Percentiles rank a stretch among this genome's conserved stretches.
Evolutionary conservation across 2,888 invertebrate species (phyloP).

Genomic region (Bimastos eiseni): DNA sequence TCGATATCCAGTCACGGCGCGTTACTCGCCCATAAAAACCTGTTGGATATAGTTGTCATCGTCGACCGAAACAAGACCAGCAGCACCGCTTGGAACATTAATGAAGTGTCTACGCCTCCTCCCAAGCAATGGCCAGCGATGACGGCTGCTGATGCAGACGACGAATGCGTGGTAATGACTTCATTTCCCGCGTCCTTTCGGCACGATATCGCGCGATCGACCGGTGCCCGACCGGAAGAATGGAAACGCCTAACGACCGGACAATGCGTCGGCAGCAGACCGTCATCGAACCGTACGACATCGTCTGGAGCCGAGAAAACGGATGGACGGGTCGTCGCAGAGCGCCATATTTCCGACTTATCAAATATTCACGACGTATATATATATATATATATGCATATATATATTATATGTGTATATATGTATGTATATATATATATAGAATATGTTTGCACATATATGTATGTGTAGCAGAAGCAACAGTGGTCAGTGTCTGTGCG

Average conservation of each 20-base stretch:
- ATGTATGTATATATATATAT: not conserved
- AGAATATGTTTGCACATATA: not conserved
- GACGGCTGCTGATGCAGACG: not conserved
- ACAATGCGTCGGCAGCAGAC: not conserved
- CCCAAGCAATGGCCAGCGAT: not conserved
- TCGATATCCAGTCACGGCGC: slow-evolving; percentile 18
- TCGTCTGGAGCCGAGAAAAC: not conserved
- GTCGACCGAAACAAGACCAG: slow-evolving; percentile 17
- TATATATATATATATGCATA: not conserved
- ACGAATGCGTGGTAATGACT: slow-evolving; percentile 24
- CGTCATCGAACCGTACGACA: slow-evolving; percentile 13
- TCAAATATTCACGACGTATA: slow-evolving; percentile 23
- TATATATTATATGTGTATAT: not conserved
- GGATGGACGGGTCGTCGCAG: slow-evolving; percentile 15
- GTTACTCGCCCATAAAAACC: slow-evolving; percentile 23
- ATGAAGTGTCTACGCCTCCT: slow-evolving; percentile 17
- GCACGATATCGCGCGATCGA: slow-evolving; percentile 15
- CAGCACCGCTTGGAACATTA: slow-evolving; percentile 2
- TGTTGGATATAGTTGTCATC: slow-evolving; percentile 26
- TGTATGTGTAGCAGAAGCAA: not conserved
- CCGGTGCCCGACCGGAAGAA: slow-evolving; percentile 15
- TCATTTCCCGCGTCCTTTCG: slow-evolving; percentile 23
- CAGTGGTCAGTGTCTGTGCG: not conserved
- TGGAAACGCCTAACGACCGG: slow-evolving; percentile 21
- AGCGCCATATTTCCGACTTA: slow-evolving; percentile 14